A percentile compares a stretch with the other conserved stretches of the same genome.
These are phyloP conservation scores for Diglossa brunneiventris DNA, from an alignment of 2,113 vertebrate genomes.

Conservation along the genomic window DNA sequence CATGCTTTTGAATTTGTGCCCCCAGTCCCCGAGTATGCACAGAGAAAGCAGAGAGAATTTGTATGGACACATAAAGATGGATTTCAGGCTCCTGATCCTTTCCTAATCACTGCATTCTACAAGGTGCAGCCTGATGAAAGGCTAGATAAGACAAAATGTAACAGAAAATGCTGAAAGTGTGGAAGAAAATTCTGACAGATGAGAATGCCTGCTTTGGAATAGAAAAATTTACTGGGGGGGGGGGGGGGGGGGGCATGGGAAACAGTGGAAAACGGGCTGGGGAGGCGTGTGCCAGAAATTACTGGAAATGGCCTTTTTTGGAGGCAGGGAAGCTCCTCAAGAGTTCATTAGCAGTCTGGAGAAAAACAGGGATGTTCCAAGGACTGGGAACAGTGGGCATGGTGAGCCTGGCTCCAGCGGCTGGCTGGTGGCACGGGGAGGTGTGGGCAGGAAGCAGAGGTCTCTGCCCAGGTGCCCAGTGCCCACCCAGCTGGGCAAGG, in stretches of 20 bases:
- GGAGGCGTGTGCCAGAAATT: neutral
- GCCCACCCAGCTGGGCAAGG: fast-evolving
- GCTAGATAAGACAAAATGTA: neutral
- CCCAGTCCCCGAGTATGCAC: neutral
- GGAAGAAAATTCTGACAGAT: neutral
- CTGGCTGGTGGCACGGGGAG: neutral
- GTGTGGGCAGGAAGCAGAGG: fast-evolving
- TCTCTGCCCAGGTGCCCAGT: neutral
- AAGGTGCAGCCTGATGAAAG: neutral
- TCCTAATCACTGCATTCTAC: neutral
- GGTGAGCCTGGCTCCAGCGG: neutral
- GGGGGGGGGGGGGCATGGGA: too few relatives aligned
- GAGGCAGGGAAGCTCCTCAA: neutral
- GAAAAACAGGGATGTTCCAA: neutral
- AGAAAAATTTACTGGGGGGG: neutral
- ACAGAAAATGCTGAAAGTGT: neutral
- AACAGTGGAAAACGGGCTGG: fast-evolving
- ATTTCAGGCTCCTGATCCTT: neutral
- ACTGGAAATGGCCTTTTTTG: neutral
- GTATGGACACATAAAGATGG: neutral
- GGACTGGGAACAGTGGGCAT: fast-evolving
- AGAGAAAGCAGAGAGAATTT: neutral
- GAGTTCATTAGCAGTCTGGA: neutral
- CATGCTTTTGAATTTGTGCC: neutral
- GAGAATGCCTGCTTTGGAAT: neutral